Evolutionary conservation across 2,113 vertebrate genomes (phyloP).

Genomic region (Acinonyx jubatus): DNA sequence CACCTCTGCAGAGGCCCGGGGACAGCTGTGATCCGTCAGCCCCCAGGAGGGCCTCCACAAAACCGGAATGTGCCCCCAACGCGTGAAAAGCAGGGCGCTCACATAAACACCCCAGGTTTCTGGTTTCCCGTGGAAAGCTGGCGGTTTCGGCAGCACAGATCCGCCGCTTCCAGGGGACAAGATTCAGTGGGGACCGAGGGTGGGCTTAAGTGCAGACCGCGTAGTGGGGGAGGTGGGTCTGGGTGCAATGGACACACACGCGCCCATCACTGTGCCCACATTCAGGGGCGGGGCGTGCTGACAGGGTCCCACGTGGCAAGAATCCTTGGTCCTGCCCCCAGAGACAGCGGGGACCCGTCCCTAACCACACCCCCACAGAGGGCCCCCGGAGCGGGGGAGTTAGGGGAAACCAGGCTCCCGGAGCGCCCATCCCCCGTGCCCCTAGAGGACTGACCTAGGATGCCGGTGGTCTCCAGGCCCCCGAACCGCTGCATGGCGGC

Average conservation of each 20-base stretch:
- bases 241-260: neutral
- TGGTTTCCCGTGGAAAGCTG: neutral
- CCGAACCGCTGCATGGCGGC: constrained; percentile 96
- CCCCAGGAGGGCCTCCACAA: too few relatives aligned
- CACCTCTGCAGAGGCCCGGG: neutral
- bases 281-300: accelerated
- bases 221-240: neutral
- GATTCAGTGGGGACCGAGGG: neutral
- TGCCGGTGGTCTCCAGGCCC: constrained; percentile 92
- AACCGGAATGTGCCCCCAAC: neutral
- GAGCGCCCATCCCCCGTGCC: accelerated
- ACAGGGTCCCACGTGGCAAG: accelerated
- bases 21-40: neutral
- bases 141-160: neutral
- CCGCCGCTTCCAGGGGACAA: neutral
- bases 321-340: neutral
- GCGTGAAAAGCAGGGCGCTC: neutral
- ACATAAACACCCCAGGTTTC: neutral
- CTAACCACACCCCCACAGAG: too few relatives aligned
- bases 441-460: constrained; percentile 87
- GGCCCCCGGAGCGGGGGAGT: neutral
- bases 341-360: neutral
- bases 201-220: too few relatives aligned
- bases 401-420: neutral
- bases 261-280: accelerated